Percentiles rank a stretch among this genome's conserved stretches.
phyloP scores from a whole-genome alignment of 2,888 invertebrate species.

The Drosophila macrospina region DNA sequence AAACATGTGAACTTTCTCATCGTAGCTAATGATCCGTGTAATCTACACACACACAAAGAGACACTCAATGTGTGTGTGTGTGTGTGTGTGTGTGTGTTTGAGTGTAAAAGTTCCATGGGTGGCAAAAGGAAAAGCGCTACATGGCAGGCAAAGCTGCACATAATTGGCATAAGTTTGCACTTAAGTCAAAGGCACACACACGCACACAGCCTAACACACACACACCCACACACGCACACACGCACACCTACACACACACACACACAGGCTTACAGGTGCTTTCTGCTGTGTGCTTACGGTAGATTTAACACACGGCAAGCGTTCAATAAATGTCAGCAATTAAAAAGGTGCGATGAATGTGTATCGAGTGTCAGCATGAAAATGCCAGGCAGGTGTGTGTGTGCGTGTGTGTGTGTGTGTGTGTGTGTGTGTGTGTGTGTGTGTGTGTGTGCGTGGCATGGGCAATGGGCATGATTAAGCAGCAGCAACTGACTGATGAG shows the following conservation, averaged over 20 bases:
- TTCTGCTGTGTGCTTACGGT: conserved; percentile 56
- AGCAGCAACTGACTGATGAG: conserved; percentile 40
- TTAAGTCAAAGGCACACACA: conserved; percentile 66
- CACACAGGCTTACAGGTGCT: conserved; percentile 20
- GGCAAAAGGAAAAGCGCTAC: conserved; percentile 17
- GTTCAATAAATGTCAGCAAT: conserved; percentile 78
- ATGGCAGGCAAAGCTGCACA: conserved; percentile 58
- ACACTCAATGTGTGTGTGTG: not conserved
- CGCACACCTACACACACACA: not conserved
- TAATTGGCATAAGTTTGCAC: conserved; percentile 78
- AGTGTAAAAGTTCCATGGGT: conserved; percentile 21
- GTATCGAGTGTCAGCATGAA: conserved; percentile 50
- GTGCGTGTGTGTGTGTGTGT: not conserved
- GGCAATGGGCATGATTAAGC: conserved; percentile 49
- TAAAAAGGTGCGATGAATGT: conserved; percentile 74
- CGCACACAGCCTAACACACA: too few species aligned
- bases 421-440: not conserved
- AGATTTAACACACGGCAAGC: conserved; percentile 67
- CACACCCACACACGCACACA: not conserved
- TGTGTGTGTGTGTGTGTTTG: not conserved
- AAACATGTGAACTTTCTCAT: conserved; percentile 75
- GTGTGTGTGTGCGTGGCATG: conserved; percentile 1
- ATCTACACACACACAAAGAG: conserved; percentile 43
- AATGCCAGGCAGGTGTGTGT: too few species aligned
- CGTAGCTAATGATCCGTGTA: conserved; percentile 77